Percentiles rank a stretch among this genome's conserved stretches.
phyloP scores from a whole-genome alignment of 2,113 vertebrate species.

The Hylia prasina region DNA sequence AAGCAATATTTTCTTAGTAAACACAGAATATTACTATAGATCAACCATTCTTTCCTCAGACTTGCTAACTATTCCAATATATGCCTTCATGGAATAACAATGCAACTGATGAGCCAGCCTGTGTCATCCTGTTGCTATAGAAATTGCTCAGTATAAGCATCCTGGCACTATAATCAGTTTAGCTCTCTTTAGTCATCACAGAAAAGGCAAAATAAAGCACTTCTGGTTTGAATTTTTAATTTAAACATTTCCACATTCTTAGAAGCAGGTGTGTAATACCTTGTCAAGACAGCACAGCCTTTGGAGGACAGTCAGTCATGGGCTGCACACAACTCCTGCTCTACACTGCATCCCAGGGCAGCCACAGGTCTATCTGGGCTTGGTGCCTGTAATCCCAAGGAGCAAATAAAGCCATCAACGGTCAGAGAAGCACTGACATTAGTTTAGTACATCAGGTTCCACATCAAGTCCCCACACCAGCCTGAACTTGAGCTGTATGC shows the following conservation, averaged over 20 bases:
- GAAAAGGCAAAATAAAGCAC: neutral
- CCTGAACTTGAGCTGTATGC: rapidly evolving
- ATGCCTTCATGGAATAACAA: neutral
- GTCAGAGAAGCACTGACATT: neutral
- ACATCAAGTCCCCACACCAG: neutral
- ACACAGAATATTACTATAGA: neutral
- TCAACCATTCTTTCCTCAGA: neutral
- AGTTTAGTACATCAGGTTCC: neutral
- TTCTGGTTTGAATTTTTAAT: neutral
- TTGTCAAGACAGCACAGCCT: neutral
- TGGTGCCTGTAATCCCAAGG: neutral
- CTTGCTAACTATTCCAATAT: neutral
- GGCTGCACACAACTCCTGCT: neutral
- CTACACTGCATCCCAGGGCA: neutral
- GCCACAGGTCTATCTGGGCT: neutral
- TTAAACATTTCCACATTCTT: neutral
- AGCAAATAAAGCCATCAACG: neutral
- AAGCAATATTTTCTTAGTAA: neutral
- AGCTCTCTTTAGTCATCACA: neutral
- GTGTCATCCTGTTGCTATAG: neutral
- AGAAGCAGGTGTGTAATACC: neutral
- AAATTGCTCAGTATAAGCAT: neutral
- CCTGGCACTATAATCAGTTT: neutral
- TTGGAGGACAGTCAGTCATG: rapidly evolving
- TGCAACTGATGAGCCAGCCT: neutral